A percentile compares a stretch with the other conserved stretches of the same genome.
These are phyloP conservation scores for Holacanthella duospinosa DNA, from an alignment of 2,888 invertebrate genomes.

Conservation along the genomic window DNA sequence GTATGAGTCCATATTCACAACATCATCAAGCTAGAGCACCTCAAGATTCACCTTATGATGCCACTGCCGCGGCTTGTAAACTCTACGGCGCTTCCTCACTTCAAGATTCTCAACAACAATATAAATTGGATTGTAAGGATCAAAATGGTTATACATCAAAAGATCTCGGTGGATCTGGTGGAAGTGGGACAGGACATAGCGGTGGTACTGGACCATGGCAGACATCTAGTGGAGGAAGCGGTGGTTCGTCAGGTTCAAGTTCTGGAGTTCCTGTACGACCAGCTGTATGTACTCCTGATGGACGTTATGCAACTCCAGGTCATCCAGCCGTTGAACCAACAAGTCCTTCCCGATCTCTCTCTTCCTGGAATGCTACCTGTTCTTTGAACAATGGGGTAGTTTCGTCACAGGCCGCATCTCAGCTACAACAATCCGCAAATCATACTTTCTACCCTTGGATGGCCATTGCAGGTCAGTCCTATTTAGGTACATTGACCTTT, in stretches of 20 bases:
- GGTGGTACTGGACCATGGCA: conserved; percentile 48
- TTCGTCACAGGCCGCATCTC: conserved; percentile 66
- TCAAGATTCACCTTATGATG: conserved; percentile 84
- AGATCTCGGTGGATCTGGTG: conserved; percentile 47
- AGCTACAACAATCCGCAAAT: conserved; percentile 76
- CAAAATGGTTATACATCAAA: conserved; percentile 48
- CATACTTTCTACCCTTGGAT: conserved; percentile 97
- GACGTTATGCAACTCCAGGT: conserved; percentile 34
- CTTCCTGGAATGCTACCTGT: conserved; percentile 74
- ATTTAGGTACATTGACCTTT: conserved; percentile 19
- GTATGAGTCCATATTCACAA: conserved; percentile 72
- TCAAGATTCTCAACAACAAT: conserved; percentile 48
- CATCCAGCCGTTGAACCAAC: conserved; percentile 34
- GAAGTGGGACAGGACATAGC: conserved; percentile 22
- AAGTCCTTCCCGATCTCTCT: conserved; percentile 45
- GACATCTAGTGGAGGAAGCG: conserved; percentile 46
- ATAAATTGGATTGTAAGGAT: conserved; percentile 70
- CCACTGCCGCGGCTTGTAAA: conserved; percentile 70
- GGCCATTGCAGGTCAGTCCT: conserved; percentile 90
- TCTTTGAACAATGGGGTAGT: conserved; percentile 59
- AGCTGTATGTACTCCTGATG: conserved; percentile 73
- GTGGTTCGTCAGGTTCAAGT: conserved; percentile 42
- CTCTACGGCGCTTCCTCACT: conserved; percentile 56
- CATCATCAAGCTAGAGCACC: conserved; percentile 66
- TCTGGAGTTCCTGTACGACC: conserved; percentile 59